Base-by-base conservation (phyloP, 2,797 vertebrate genomes). In the Margarornis squamiger region DNA sequence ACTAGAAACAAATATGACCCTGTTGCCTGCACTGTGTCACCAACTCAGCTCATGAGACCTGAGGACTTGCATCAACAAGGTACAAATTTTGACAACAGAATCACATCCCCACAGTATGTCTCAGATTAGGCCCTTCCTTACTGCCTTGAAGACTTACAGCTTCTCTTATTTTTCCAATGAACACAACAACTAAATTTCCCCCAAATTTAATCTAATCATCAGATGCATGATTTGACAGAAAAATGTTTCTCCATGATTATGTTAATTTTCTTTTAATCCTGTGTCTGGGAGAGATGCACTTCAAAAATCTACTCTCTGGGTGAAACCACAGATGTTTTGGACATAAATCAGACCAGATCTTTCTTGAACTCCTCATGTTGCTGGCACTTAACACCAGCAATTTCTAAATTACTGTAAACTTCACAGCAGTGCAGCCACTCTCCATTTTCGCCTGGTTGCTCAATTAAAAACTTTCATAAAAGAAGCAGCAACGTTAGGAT, bases 401-500 rank as follows among this genome's bases (percentile, higher is more conserved):
- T 30, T 48, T 62, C 62, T 61, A 43, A 86, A 85, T 74, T 38
- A 45, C 57, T 79, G 43, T 72, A 63, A 80, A 79, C 20, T 75
- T 76, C 26, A 45, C 21, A 30, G 24, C 63, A 51, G 61, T 7
- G 26, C 21, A 41, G 22, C 22, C 3, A 0, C 45, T 91, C 54
- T 83, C 78, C 9, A 9, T 58, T 51, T 88, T 72, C 10, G 12
- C 43, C 22, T 80, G 41, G 62, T 84, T 66, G 91, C 38, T 49
- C 87, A 62, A 54, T 63, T 72, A 81, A 95, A 90, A 94, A 22
- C 51, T 67, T 84, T n/a, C 57, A 63, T 83, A 71, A 87, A 96
- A 86, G 58, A 18, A 90, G 38, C 11, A 79, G 41, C 75, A 46
- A 39, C 57, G 80, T 74, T 43, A 80, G 24, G 67, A 82, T 92